Base-by-base conservation (phyloP, 2,113 vertebrate species). In the Camelus bactrianus region DNA sequence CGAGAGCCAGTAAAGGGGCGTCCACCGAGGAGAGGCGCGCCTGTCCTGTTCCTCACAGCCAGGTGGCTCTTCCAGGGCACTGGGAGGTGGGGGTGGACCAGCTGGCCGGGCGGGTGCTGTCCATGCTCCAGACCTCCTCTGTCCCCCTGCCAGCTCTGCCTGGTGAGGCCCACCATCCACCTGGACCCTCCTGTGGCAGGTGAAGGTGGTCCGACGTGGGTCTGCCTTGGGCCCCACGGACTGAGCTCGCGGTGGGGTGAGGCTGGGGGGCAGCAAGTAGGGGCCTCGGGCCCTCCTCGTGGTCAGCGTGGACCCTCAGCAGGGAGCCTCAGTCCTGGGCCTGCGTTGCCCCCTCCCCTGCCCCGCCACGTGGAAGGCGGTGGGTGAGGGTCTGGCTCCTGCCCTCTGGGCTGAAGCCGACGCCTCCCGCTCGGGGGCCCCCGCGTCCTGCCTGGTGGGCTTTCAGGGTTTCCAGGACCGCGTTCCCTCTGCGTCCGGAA, bases 401-500 rank as follows among this genome's bases (percentile, higher is more conserved):
- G 64, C 7, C 38, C 24, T 42, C 0, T 14, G 20, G 28, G 56
- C 38, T 17, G 16, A 6, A 50, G 60, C 14, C 50, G 11, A 28
- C n/a, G 19, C 26, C 64, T 42, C 38, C 38, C 38, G 1, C 38
- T 42, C 5, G 38, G 38, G 38, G 38, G 38, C 38, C 38, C 38
- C n/a, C 9, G 16, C 4, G 14, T 2, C 46, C 73, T 46, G 48
- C 52, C 20, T 1, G 10, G 15, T 6, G 60, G 24, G 32, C 24
- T 32, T 52, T 8, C 1, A 2, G 20, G 76, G 35, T 24, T 35
- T 3, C 16, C 0, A 30, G 50, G 50, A 30, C 0, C 3, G 60
- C 0, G 0, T 4, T 6, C 30, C 1, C n/a, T 2, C 4, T 52
- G 72, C 0, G 1, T 8, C 5, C 1, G 3, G 76, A 52, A 24